Conservation (phyloP, 2,888 invertebrate species). For the Strigamia transsilvanica region DNA sequence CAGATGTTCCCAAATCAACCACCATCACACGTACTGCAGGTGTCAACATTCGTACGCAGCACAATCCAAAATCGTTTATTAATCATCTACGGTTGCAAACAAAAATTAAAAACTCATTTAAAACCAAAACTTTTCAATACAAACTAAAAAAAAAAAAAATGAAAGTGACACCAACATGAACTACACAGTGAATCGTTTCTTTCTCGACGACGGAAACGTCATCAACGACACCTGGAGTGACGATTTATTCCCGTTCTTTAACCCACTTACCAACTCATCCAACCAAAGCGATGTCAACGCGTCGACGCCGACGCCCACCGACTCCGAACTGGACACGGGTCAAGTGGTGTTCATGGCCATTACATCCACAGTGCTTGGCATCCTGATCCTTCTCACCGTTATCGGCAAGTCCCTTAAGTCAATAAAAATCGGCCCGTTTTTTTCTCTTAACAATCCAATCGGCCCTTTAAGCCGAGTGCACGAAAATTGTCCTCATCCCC, state of each 20-base stretch:
- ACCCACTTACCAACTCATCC: neutral
- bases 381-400: slow-evolving; percentile 17
- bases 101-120: too few relatives aligned
- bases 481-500: neutral
- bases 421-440: neutral
- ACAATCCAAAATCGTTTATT: too few relatives aligned
- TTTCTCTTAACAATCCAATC: neutral
- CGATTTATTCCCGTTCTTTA: neutral
- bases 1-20: too few relatives aligned
- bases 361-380: slow-evolving; percentile 19
- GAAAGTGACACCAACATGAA: neutral
- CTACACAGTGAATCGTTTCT: neutral
- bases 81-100: too few relatives aligned
- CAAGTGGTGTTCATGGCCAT: slow-evolving; percentile 27
- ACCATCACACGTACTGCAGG: too few relatives aligned
- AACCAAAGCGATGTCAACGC: slow-evolving; percentile 13
- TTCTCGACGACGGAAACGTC: neutral
- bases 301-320: neutral
- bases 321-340: slow-evolving; percentile 1
- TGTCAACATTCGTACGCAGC: too few relatives aligned
- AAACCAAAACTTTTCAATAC: too few relatives aligned
- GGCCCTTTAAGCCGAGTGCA: too few relatives aligned
- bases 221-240: neutral
- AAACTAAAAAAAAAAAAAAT: too few relatives aligned
- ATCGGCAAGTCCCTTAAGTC: neutral